These are phyloP conservation scores for Indicator indicator DNA, from an alignment of 2,113 vertebrate genomes.

Conservation along the genomic window DNA sequence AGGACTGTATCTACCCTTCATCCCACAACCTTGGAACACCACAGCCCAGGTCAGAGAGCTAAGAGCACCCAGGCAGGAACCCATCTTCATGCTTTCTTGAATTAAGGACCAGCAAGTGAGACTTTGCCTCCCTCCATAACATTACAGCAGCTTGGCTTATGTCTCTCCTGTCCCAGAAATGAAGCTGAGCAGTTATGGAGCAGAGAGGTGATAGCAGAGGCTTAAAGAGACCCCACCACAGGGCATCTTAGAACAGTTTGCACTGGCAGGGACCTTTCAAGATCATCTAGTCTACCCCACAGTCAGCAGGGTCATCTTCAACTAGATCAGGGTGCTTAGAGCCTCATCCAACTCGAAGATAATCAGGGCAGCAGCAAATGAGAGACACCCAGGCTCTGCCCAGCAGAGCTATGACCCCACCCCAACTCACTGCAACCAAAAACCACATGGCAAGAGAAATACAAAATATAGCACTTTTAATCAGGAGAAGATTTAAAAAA, in stretches of 20 bases:
- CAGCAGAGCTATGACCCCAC: not conserved
- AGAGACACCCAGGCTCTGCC: not conserved
- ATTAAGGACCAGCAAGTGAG: fast-evolving
- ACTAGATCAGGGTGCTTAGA: too few species aligned
- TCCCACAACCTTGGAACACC: not conserved
- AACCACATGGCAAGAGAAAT: not conserved
- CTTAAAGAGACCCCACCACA: not conserved
- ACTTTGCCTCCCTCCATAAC: not conserved
- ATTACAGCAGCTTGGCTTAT: not conserved
- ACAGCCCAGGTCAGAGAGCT: not conserved
- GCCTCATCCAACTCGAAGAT: too few species aligned
- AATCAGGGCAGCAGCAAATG: not conserved
- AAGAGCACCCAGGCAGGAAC: not conserved
- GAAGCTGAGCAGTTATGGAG: not conserved
- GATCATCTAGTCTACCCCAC: too few species aligned
- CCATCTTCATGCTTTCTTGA: not conserved
- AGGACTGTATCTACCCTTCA: not conserved
- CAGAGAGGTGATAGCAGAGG: not conserved
- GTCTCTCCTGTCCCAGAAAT: not conserved
- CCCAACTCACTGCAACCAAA: not conserved
- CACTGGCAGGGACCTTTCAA: too few species aligned
- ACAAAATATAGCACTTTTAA: slow-evolving; percentile 73
- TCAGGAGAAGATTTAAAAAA: slow-evolving; percentile 27
- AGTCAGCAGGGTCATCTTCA: too few species aligned
- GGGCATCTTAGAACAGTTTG: not conserved